Percentiles rank a stretch among this genome's conserved stretches.
Conservation (phyloP, 2,113 vertebrate species). For the Cyprinodon variegatus region DNA sequence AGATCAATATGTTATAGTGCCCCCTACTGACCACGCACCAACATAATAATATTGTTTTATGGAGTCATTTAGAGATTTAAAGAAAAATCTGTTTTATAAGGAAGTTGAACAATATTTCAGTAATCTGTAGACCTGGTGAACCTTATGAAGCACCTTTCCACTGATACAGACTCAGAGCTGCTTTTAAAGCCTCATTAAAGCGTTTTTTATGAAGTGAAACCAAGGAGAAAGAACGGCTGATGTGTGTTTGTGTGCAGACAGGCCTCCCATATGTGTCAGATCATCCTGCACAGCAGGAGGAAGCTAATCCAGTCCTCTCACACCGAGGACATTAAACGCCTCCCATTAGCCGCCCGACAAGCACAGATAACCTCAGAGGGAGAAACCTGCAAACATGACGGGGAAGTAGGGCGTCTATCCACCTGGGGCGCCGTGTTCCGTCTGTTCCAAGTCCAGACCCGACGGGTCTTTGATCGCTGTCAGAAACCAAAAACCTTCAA, state of each 20-base stretch:
- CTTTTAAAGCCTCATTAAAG: not conserved
- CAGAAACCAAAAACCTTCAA: not conserved
- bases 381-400: constrained; percentile 19
- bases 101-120: constrained; percentile 6
- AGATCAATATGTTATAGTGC: too few relatives aligned
- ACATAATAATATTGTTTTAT: not conserved
- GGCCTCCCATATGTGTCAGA: constrained; percentile 50
- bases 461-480: not conserved
- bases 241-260: constrained; percentile 29
- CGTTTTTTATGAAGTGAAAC: not conserved
- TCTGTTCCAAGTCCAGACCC: not conserved
- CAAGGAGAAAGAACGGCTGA: not conserved
- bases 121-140: not conserved
- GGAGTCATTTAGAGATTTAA: constrained; percentile 4
- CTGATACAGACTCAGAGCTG: not conserved
- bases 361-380: constrained; percentile 47
- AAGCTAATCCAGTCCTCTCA: constrained; percentile 51
- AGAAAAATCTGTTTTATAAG: not conserved
- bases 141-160: too few relatives aligned
- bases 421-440: not conserved
- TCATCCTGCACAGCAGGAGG: constrained; percentile 60
- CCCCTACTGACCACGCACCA: too few relatives aligned
- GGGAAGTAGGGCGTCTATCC: constrained; percentile 17
- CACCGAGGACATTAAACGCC: constrained; percentile 50
- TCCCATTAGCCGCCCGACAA: constrained; percentile 54